phyloP scores from a whole-genome alignment of 2,797 vertebrate genomes.

The Acanthornis magna region DNA sequence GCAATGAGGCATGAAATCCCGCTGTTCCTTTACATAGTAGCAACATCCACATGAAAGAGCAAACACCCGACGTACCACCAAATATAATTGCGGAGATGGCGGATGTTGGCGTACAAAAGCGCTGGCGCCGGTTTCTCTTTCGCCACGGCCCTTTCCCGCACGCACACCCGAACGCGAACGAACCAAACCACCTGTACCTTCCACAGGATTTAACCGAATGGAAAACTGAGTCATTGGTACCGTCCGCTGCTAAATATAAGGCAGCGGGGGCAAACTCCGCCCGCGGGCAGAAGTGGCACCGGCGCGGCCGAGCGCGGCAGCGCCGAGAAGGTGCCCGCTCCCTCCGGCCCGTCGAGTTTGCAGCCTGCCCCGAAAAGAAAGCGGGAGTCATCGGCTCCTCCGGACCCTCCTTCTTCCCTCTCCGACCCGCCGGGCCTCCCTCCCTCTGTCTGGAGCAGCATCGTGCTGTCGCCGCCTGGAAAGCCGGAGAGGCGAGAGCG shows the following conservation, averaged over 20 bases:
- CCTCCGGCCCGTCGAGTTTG: not conserved
- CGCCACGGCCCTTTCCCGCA: not conserved
- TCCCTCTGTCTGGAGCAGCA: not conserved
- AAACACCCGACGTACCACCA: not conserved
- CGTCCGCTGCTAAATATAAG: not conserved
- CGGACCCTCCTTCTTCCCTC: not conserved
- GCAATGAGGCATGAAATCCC: slow-evolving; percentile 62
- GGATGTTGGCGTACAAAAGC: not conserved
- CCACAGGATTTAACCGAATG: not conserved
- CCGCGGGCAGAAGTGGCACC: not conserved
- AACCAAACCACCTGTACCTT: slow-evolving; percentile 1
- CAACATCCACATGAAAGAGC: slow-evolving; percentile 52
- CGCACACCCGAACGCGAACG: not conserved
- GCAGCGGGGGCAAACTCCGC: not conserved
- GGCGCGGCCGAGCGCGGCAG: not conserved
- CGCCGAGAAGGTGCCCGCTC: not conserved
- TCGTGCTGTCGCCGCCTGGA: not conserved
- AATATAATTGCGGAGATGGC: not conserved
- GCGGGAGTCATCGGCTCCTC: not conserved
- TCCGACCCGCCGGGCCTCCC: not conserved
- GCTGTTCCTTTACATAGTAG: slow-evolving; percentile 31
- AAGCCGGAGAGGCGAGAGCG: not conserved
- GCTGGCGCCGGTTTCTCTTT: not conserved
- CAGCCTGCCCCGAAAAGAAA: not conserved
- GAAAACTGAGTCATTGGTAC: not conserved